Evolutionary conservation across 2,113 vertebrate genomes (phyloP).

Genomic region (Microtus pennsylvanicus): DNA sequence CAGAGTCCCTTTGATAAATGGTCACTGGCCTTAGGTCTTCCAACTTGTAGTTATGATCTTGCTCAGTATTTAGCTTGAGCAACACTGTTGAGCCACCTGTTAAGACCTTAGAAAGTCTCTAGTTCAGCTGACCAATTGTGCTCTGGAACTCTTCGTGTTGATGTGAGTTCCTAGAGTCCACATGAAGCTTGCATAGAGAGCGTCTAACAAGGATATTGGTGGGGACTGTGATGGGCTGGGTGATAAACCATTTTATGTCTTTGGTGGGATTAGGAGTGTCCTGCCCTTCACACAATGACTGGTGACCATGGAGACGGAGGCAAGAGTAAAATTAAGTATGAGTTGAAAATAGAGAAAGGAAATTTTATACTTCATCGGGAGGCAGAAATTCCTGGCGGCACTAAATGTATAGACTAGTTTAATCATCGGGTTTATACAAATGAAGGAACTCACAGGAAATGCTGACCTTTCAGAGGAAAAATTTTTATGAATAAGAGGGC

Average conservation of each 20-base stretch:
- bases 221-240: too few relatives aligned
- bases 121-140: not conserved
- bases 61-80: not conserved
- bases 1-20: not conserved
- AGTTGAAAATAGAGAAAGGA: not conserved
- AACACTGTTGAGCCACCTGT: not conserved
- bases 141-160: not conserved
- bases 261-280: not conserved
- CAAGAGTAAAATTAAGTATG: not conserved
- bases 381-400: not conserved
- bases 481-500: not conserved
- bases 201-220: not conserved
- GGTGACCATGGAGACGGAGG: not conserved
- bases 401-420: not conserved
- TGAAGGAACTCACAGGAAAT: not conserved
- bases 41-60: not conserved
- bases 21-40: not conserved
- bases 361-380: not conserved
- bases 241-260: not conserved
- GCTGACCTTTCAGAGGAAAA: not conserved
- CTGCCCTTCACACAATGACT: not conserved
- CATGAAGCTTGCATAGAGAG: not conserved
- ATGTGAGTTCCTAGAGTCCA: not conserved
- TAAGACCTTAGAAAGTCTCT: not conserved
- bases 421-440: not conserved